Evolutionary conservation across 2,113 vertebrate genomes (phyloP), one percentile per base, ranked within the genome.

Genomic region (Corydoras sp.): DNA sequence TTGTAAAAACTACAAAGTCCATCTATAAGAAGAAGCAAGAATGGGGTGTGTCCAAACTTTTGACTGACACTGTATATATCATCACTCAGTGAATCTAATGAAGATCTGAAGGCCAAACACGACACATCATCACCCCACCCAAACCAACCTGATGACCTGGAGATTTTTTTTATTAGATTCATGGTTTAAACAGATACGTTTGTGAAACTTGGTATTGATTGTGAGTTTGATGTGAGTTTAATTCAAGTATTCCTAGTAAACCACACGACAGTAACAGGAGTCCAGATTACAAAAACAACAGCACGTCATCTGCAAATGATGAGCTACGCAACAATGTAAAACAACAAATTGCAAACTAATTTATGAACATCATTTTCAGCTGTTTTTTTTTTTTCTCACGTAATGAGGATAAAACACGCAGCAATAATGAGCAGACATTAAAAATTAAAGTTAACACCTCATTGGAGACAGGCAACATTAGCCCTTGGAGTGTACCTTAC

Each of bases 401-500:
- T 82, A 83, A 82, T 81, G 77, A 83, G 79, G 75, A 80, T 82
- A 76, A 80, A 79, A 76, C 80, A 82, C 76, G 81, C 76, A 80
- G 82, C 56, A 75, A 75, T 83, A 80, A 80, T 82, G 80, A 69
- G 58, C 62, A 35, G 2, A 3, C 62, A 18, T 90, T 10, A 89
- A 90, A 89, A 83, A 88, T 90, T 86, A 3, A 90, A 49, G 29
- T 43, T 9, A 71, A 68, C 75, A 79, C 85, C 85, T 85, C 84
- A 89, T 80, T 76, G 78, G 87, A 88, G 66, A 86, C 79, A 79
- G 70, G 89, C 83, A 86, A 89, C 87, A 77, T 84, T 84, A 88
- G 86, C 88, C 83, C 60, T 78, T 68, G 84, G 82, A 65, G 81
- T 85, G 82, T 86, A 83, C 82, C 62, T 88, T 85, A 78, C 82